Percentiles rank a stretch among this genome's conserved stretches.
phyloP scores from a whole-genome alignment of 2,113 vertebrate species.

The Channa maculata region DNA sequence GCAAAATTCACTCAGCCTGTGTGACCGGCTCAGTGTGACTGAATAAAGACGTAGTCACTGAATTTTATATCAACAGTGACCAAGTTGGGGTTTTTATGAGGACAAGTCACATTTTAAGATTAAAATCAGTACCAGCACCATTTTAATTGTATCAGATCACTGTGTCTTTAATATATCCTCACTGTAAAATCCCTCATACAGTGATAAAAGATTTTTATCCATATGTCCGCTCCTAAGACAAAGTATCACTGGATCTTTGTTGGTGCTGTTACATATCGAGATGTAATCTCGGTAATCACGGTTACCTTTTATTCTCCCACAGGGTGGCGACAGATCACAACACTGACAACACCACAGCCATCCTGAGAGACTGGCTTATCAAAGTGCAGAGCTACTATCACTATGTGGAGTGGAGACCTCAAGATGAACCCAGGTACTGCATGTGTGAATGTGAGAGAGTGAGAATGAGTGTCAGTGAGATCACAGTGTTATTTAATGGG shows the following conservation, averaged over 20 bases:
- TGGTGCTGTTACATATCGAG: background rate
- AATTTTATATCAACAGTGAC: constrained; percentile 2
- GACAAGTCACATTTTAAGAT: background rate
- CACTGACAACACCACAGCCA: constrained; percentile 85
- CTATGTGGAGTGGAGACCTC: constrained; percentile 90
- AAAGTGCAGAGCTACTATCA: constrained; percentile 89
- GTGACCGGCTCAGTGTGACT: background rate
- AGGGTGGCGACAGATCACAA: constrained; percentile 95
- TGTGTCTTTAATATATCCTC: background rate
- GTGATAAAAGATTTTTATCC: background rate
- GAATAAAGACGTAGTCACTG: background rate
- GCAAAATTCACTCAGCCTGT: background rate
- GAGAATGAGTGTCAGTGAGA: constrained; percentile 12
- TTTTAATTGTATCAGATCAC: background rate
- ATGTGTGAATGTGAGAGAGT: background rate
- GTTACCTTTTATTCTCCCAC: constrained; percentile 35
- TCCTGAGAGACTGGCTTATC: constrained; percentile 90
- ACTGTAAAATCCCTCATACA: background rate
- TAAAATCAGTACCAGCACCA: background rate
- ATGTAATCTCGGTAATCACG: background rate
- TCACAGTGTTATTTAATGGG: background rate
- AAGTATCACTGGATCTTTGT: background rate
- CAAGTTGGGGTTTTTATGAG: background rate
- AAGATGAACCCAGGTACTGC: constrained; percentile 85
- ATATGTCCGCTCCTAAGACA: background rate